Evolutionary conservation across 2,797 vertebrate species (phyloP), one percentile per base, ranked within the genome.

Genomic region (Anguilla pacifica): DNA sequence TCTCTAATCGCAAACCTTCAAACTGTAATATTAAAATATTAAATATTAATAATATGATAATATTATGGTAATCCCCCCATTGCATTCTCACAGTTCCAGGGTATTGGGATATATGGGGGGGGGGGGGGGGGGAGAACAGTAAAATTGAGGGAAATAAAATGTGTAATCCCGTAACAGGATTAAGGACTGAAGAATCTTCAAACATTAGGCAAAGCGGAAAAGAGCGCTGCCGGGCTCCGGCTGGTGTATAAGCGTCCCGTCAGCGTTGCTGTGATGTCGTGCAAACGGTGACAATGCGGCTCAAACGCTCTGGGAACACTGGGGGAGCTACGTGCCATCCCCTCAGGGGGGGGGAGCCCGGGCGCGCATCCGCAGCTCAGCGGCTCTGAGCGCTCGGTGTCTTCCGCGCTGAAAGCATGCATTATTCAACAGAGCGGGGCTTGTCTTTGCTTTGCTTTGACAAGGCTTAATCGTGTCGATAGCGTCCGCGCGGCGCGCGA

Each of bases 141-240:
- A 93, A 94, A 93, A 93, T 94, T 91, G 93, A 95, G 83, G 83
- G 57, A 94, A 94, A 93, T 93, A 91, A 90, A 31, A 61, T 89
- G 93, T 93, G 94, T 95, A 96, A 96, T 95, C 94, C 93, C 77
- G 91, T 95, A 94, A 95, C 93, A 93, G 94, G 95, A 96, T 95
- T 95, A 95, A 89, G 83, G 49, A n/a, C 53, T 59, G 72, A 64
- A 25, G 72, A 61, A 85, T 91, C 88, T 91, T 90, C 89, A 89
- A 90, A 91, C 89, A 89, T 87, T 74, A 74, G 86, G 70, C 86
- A 17, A 39, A 86, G 83, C 84, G 51, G 53, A 82, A 59, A 46
- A 59, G 28, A 86, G 70, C 35, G 67, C 87, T 88, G 70, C 87
- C 43, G 43, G 74, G 86, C 35, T 25, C 39, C 19, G 13, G 46